Evolutionary conservation across 1,140 invertebrate species (phyloP).

Genomic region (Trichomalopsis sarcophagae): DNA sequence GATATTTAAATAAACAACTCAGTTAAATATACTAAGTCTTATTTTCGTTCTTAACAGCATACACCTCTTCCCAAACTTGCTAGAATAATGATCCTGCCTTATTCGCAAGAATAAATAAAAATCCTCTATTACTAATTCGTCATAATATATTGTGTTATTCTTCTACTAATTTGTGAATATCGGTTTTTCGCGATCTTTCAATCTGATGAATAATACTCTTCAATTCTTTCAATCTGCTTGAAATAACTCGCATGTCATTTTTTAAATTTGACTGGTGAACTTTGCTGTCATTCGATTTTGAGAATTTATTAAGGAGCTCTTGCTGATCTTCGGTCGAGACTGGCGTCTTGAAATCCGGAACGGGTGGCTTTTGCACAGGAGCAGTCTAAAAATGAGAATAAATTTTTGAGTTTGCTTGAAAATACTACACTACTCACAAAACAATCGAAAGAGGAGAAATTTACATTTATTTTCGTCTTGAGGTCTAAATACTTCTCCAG

Average conservation of each 20-base stretch:
- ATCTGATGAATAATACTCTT: conserved; percentile 56
- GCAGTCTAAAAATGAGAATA: conserved; percentile 19
- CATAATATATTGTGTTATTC: conserved; percentile 23
- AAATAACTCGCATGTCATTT: conserved; percentile 49
- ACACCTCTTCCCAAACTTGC: not conserved
- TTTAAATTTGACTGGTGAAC: conserved; percentile 40
- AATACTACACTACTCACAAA: not conserved
- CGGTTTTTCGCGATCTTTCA: conserved; percentile 53
- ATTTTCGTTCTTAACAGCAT: conserved; percentile 26
- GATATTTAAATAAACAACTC: conserved; percentile 46
- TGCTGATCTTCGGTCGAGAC: conserved; percentile 51
- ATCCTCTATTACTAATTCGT: not conserved
- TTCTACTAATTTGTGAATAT: conserved; percentile 54
- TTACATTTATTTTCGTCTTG: conserved; percentile 59
- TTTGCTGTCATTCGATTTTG: conserved; percentile 20
- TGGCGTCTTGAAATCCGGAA: conserved; percentile 28
- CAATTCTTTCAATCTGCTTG: conserved; percentile 58
- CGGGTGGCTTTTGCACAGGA: not conserved
- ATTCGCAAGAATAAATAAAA: not conserved
- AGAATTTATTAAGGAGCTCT: conserved; percentile 15
- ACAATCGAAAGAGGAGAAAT: not conserved
- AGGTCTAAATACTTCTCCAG: conserved; percentile 58
- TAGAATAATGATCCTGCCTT: not conserved
- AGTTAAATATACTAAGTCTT: conserved; percentile 32
- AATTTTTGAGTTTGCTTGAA: conserved; percentile 13